phyloP scores from a whole-genome alignment of 2,113 vertebrate species.

The Ammodytes marinus region DNA sequence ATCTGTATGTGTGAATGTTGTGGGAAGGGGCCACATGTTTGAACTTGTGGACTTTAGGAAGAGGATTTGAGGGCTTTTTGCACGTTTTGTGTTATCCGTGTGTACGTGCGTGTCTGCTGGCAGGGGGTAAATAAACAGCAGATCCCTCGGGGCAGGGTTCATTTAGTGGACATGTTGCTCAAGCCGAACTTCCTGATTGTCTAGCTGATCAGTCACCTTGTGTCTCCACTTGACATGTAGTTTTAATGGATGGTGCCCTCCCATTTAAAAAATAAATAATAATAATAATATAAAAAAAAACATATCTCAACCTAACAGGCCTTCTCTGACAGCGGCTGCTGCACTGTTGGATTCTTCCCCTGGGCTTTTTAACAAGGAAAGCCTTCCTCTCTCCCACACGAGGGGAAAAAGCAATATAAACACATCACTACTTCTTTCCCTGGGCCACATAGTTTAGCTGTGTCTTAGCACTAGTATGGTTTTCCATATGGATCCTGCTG shows the following conservation, averaged over 20 bases:
- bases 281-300: neutral
- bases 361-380: conserved; percentile 33
- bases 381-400: conserved; percentile 6
- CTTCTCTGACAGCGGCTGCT: conserved; percentile 13
- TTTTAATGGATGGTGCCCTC: conserved; percentile 35
- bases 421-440: conserved; percentile 31
- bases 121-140: conserved; percentile 63
- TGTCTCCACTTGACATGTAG: conserved; percentile 29
- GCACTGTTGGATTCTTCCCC: conserved; percentile 23
- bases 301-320: conserved; percentile 34
- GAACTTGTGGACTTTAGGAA: conserved; percentile 59
- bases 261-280: neutral
- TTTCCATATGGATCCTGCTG: conserved; percentile 52
- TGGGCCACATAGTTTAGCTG: conserved; percentile 34
- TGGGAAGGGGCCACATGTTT: conserved; percentile 38
- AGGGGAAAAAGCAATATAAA: conserved; percentile 38
- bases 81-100: conserved; percentile 44
- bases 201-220: conserved; percentile 59
- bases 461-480: conserved; percentile 49
- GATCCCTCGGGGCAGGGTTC: conserved; percentile 66
- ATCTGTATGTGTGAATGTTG: conserved; percentile 44
- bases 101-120: conserved; percentile 18
- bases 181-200: conserved; percentile 78
- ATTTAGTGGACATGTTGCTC: conserved; percentile 63
- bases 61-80: conserved; percentile 32